Conservation (phyloP, 2,888 invertebrate species). For the Ichneumon xanthorius region DNA sequence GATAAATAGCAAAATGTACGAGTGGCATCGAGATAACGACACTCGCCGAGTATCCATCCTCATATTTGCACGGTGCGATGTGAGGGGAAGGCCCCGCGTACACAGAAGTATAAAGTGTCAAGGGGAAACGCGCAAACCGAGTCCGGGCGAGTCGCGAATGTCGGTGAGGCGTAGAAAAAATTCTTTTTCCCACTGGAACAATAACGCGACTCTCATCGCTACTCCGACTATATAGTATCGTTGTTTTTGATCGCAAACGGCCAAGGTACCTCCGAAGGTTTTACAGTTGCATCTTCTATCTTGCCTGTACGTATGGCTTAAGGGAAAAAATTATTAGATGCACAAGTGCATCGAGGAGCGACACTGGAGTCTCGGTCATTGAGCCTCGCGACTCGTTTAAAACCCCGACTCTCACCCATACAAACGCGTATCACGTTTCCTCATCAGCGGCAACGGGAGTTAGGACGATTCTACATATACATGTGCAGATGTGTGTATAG, state of each 20-base stretch:
- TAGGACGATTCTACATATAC: constrained; percentile 35
- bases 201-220: constrained; percentile 58
- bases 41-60: constrained; percentile 42
- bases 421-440: constrained; percentile 61
- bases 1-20: neutral
- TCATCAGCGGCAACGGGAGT: constrained; percentile 63
- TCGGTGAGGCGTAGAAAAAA: constrained; percentile 34
- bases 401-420: neutral
- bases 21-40: constrained; percentile 44
- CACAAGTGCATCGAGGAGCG: constrained; percentile 1
- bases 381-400: neutral
- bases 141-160: constrained; percentile 12
- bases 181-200: constrained; percentile 64
- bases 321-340: neutral
- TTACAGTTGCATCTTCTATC: constrained; percentile 27
- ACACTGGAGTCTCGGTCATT: neutral
- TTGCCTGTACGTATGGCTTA: neutral
- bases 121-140: constrained; percentile 41
- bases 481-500: neutral
- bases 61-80: constrained; percentile 41
- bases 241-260: constrained; percentile 50
- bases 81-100: too few species aligned
- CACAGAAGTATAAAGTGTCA: constrained; percentile 56
- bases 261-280: constrained; percentile 47
- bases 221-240: constrained; percentile 55